Base-by-base conservation (phyloP, 2,888 invertebrate genomes). In the Gasteruption jaculator region DNA sequence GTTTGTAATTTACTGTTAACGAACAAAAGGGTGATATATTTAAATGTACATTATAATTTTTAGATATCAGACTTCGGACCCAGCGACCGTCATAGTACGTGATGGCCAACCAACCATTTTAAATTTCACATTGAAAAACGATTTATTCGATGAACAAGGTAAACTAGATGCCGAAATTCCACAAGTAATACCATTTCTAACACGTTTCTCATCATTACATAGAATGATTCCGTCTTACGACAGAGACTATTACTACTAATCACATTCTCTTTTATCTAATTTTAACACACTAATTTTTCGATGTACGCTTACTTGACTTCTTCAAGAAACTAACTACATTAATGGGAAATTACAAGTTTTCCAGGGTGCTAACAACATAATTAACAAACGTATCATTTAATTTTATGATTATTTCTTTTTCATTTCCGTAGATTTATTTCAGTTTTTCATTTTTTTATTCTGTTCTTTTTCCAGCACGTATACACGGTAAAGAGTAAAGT, bases 11-110 rank as follows among this genome's bases (percentile, higher is more conserved):
- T 5, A 31, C 14, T 44, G 35, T 27, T 40, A 16, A 31, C 8
- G n/a, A 35, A 11, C 30, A 35, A 14, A 39, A n/a, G n/a, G n/a
- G n/a, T n/a, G n/a, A n/a, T n/a, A n/a, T n/a, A n/a, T 20, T 24
- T 2, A 20, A 4, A 20, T 20, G 12, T 21, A 5, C 12, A 22
- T 24, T 27, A 22, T 35, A 21, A 16, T 31, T 22, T 72, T 20
- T 57, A 82, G 82, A 31, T 82, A 77, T 56, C 65, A 73, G 53
- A 68, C 76, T 25, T 79, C 78, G 48, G 60, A 71, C 4, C 56
- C 62, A 10, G 58, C 67, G 20, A 55, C 50, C 12, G 68, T 78
- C 5, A 58, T 50, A 7, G 72, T 78, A 18, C 56, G 55, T 43
- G 58, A 65, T 24, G 71, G 63, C 30, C 53, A 60, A 49, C 71